Base-by-base conservation (phyloP, 2,888 invertebrate genomes). In the Eilema griseolum region DNA sequence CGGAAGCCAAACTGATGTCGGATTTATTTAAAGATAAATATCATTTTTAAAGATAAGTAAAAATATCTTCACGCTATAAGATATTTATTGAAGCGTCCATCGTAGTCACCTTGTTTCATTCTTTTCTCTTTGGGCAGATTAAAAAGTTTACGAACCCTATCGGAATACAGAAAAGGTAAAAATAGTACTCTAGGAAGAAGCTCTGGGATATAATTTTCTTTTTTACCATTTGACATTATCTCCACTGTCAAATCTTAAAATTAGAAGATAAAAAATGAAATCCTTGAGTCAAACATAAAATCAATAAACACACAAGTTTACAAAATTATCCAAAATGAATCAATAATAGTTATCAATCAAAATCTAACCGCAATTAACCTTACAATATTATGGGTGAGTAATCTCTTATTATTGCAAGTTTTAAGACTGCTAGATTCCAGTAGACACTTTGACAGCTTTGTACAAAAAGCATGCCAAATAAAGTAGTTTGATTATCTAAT, bases 221-320 rank as follows among this genome's bases (percentile, higher is more conserved):
- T 71, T 64, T 71, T 64, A 61, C 64, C 52, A 65, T 61, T 68
- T 71, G 67, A 71, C 70, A 89, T 64, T 56, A 72, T 81, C 80
- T 72, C 72, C 78, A 52, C 16, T 73, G 92, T 91, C 92, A 92
- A 66, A 77, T 85, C 85, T 91, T 90, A 86, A 93, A 93, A 93
- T 91, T 86, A 91, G 93, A 93, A 93, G 87, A 89, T 89, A 86
- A 86, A n/a, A 80, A 88, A 88, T 85, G 86, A 91, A 91, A 87
- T 87, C 81, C 74, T 67, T 76, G 85, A 88, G 84, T 85, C 72
- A 74, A 73, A 70, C 73, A 72, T 84, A 86, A 83, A 79, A 83
- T 72, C 76, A 57, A 66, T 57, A 37, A 66, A 66, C 23, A 76
- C 75, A 82, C 83, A 84, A 78, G 79, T 75, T 81, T 70, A 73